Percentiles rank a stretch among this genome's conserved stretches.
Conservation (phyloP, 2,888 invertebrate species). For the Prosapia bicincta region DNA sequence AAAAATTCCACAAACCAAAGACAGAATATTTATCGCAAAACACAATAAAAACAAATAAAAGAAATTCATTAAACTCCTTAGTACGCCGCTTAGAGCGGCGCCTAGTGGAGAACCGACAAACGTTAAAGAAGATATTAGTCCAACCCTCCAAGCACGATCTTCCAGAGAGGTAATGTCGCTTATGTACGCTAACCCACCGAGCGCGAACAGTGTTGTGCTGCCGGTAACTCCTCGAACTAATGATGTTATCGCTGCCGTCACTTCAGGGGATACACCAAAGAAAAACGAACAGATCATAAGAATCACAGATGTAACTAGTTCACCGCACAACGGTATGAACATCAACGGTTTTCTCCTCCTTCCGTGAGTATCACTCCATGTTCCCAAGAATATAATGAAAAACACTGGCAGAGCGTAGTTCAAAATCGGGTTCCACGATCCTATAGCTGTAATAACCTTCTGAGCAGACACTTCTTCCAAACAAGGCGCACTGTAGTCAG, state of each 20-base stretch:
- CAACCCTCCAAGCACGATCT: constrained; percentile 21
- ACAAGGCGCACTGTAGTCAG: background rate
- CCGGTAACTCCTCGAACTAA: constrained; percentile 24
- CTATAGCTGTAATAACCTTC: constrained; percentile 25
- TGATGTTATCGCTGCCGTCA: constrained; percentile 18
- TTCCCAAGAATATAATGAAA: constrained; percentile 31
- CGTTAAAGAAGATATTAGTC: constrained; percentile 29
- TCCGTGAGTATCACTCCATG: constrained; percentile 36
- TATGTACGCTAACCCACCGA: constrained; percentile 30
- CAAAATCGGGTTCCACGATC: constrained; percentile 28
- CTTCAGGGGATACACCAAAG: constrained; percentile 24
- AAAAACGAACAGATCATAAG: too few species aligned
- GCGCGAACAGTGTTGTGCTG: constrained; percentile 23
- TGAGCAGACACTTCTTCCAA: constrained; percentile 19
- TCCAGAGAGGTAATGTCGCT: constrained; percentile 28
- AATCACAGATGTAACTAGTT: constrained; percentile 20
- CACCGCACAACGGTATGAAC: constrained; percentile 31
- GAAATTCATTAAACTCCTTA: constrained; percentile 25
- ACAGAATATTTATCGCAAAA: constrained; percentile 13
- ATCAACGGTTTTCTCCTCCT: constrained; percentile 33
- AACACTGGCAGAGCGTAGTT: constrained; percentile 26
- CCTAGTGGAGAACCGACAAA: constrained; percentile 31
- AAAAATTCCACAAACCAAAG: constrained; percentile 18
- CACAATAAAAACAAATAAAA: constrained; percentile 21
- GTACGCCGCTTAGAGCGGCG: constrained; percentile 19